Evolutionary conservation across 2,888 invertebrate genomes (phyloP).

Genomic region (Drosophila pullipes): DNA sequence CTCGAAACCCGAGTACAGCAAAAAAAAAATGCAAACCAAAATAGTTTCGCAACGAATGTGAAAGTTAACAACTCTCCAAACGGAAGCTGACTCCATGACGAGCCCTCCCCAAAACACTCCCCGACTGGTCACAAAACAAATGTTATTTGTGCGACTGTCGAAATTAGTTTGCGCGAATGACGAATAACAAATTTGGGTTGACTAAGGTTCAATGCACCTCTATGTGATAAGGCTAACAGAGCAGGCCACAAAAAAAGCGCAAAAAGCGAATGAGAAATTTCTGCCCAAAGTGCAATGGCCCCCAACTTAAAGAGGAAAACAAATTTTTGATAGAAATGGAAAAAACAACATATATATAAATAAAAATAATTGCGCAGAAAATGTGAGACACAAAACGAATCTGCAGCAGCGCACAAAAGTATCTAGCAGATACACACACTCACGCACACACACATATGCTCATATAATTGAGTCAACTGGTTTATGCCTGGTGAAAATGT

Average conservation of each 20-base stretch:
- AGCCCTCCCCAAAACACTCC: background rate
- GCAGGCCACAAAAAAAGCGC: constrained; percentile 18
- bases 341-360: background rate
- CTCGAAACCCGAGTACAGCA: constrained; percentile 12
- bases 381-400: constrained; percentile 47
- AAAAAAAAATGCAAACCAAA: constrained; percentile 33
- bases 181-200: constrained; percentile 44
- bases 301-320: constrained; percentile 39
- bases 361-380: constrained; percentile 46
- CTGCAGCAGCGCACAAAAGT: constrained; percentile 29
- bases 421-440: constrained; percentile 41
- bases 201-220: constrained; percentile 46
- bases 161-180: constrained; percentile 49
- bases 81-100: constrained; percentile 42
- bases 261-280: constrained; percentile 40
- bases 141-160: constrained; percentile 17
- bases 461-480: constrained; percentile 38
- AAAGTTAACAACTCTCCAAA: constrained; percentile 42
- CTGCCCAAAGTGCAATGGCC: constrained; percentile 49
- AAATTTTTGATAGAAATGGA: constrained; percentile 49
- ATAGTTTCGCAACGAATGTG: constrained; percentile 35
- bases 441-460: constrained; percentile 7
- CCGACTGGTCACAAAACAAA: constrained; percentile 3
- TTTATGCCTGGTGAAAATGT: constrained; percentile 54
- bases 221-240: constrained; percentile 53